Evolutionary conservation across 2,113 vertebrate genomes (phyloP).

Genomic region (Pogona vitticeps): DNA sequence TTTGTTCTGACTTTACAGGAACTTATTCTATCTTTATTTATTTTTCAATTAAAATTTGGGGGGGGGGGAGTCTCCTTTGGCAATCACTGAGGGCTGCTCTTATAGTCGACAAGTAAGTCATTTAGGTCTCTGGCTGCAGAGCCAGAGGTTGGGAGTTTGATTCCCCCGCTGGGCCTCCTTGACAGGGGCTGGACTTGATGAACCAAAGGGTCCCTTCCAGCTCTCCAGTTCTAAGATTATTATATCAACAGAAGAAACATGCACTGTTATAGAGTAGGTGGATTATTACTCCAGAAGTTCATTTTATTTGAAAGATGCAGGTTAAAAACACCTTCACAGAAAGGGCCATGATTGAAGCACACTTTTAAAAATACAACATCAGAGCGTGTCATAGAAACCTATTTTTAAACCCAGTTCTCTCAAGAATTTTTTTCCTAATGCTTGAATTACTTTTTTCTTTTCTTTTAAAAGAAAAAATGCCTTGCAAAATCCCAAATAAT

Average conservation of each 20-base stretch:
- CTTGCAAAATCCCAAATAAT: background rate
- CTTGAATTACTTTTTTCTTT: background rate
- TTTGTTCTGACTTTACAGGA: no score
- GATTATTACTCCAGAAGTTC: background rate
- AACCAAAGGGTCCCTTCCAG: no score
- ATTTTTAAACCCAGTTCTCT: background rate
- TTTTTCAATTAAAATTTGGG: no score
- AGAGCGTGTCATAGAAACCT: background rate
- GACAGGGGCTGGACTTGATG: no score
- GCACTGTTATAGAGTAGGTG: background rate
- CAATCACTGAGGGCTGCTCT: no score
- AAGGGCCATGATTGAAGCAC: background rate
- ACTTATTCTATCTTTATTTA: no score
- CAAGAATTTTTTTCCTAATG: no score
- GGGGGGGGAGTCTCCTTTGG: no score
- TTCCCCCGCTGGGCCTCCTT: no score
- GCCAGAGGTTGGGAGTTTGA: no score
- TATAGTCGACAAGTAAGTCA: no score
- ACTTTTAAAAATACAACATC: background rate
- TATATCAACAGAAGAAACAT: background rate
- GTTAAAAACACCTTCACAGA: background rate
- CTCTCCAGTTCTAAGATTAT: background rate
- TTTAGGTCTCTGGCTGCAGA: no score
- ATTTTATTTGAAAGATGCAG: background rate
- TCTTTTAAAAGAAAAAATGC: background rate